Evolutionary conservation across 2,113 vertebrate genomes (phyloP).

Genomic region (Regulus satrapa): DNA sequence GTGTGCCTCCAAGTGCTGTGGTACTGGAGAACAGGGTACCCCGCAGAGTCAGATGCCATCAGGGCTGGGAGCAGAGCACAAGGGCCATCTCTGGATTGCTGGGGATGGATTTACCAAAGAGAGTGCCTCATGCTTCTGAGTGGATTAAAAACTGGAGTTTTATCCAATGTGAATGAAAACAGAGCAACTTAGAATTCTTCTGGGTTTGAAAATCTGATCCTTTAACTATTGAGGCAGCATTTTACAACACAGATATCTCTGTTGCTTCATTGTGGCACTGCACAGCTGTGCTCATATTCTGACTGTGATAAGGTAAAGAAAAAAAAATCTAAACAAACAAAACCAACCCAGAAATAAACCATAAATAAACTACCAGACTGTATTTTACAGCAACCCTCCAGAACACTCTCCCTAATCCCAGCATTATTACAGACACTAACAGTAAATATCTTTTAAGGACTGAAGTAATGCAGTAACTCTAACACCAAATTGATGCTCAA

Average conservation of each 20-base stretch:
- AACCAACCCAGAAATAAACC: neutral
- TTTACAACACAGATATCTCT: neutral
- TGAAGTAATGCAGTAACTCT: neutral
- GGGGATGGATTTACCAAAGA: neutral
- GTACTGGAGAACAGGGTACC: neutral
- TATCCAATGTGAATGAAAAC: neutral
- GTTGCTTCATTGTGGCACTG: neutral
- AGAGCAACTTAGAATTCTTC: neutral
- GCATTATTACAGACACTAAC: neutral
- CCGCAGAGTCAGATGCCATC: rapidly evolving
- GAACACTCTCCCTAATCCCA: neutral
- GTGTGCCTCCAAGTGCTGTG: neutral
- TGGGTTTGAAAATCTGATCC: neutral
- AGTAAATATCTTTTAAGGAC: neutral
- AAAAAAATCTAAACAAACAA: neutral
- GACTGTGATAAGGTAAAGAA: neutral
- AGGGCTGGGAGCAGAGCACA: neutral
- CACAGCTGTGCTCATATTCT: neutral
- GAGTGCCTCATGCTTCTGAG: neutral
- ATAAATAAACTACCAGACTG: neutral
- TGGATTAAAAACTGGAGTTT: neutral
- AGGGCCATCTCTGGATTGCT: neutral
- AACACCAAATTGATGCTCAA: neutral
- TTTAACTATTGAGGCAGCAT: neutral
- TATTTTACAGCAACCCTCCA: neutral